These are phyloP conservation scores for Plutella xylostella DNA, from an alignment of 2,888 invertebrate genomes.

Conservation along the genomic window DNA sequence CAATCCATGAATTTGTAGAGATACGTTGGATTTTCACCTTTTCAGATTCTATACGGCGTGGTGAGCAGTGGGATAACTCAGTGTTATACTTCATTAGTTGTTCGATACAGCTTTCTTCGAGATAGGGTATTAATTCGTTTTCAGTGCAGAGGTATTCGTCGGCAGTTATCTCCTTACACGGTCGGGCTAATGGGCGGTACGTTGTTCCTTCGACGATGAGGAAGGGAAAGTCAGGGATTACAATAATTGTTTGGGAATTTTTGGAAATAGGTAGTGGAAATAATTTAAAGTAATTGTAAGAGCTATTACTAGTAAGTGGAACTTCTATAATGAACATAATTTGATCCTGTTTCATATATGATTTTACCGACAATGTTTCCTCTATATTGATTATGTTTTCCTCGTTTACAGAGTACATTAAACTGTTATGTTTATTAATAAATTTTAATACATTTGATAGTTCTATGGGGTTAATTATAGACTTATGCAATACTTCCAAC, in stretches of 20 bases:
- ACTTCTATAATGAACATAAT: conserved; percentile 17
- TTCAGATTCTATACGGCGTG: background rate
- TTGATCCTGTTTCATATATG: too few relatives aligned
- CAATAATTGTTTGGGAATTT: too few relatives aligned
- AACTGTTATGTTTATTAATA: conserved; percentile 9
- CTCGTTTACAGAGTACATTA: conserved; percentile 9
- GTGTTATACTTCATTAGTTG: background rate
- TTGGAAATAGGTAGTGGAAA: too few relatives aligned
- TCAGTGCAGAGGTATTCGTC: too few relatives aligned
- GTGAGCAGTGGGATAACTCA: background rate
- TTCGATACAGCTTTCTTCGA: background rate
- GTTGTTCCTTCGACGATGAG: too few relatives aligned
- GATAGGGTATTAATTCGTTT: background rate
- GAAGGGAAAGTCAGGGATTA: too few relatives aligned
- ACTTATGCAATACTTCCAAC: conserved; percentile 13
- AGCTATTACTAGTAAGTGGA: conserved; percentile 11
- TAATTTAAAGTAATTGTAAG: conserved; percentile 14
- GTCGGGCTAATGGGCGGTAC: too few relatives aligned
- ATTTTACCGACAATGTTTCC: conserved; percentile 15
- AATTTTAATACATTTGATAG: conserved; percentile 3
- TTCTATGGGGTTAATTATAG: background rate
- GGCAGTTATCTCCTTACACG: too few relatives aligned
- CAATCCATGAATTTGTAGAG: too few relatives aligned
- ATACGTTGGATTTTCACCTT: background rate
- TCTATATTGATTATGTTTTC: conserved; percentile 17